Evolutionary conservation across 2,797 vertebrate genomes (phyloP), one percentile per base, ranked within the genome.

Genomic region (Lepilemur septentrionalis): DNA sequence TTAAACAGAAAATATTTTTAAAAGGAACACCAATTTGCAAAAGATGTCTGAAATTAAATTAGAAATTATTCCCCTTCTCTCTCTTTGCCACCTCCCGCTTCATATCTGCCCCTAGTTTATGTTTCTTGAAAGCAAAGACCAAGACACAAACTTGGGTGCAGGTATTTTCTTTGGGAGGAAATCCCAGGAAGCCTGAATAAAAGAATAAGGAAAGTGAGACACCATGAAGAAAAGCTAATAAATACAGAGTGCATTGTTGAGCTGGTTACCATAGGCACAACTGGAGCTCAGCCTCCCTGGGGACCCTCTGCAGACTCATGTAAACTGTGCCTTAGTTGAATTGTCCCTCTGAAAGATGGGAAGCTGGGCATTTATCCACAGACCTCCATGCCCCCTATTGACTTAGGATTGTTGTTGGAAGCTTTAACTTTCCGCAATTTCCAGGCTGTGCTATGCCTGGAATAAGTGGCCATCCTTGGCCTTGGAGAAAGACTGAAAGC

Each of bases 31-130:
- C 13, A 8, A 38, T 50, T 89, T 82, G 20, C 25, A 76, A 80
- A 93, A 78, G 35, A 61, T 81, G 28, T 76, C 30, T 94, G 48
- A 82, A 89, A 69, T 82, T n/a, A 59, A 81, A 88, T 67, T 17
- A 81, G 43, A 81, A 82, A 63, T 69, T 52, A 50, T 50, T 35
- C 7, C 12, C 30, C 11, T 73, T n/a, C 43, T 46, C 4, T n/a
- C 55, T 86, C 76, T 89, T 79, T 81, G 28, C 48, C 70, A 14
- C 18, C 35, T 50, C 15, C 17, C 67, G 43, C 59, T 61, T 72
- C 15, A 4, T 65, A 32, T 35, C 22, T n/a, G 43, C 35, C 2
- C 43, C 23, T 38, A 1, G 1, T 61, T 95, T 59, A 90, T 35
- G 14, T 76, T 88, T 72, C n/a, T 73, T 30, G 48, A 92, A 87